Evolutionary conservation across 2,888 invertebrate species (phyloP).

Genomic region (Hermodice carunculata): DNA sequence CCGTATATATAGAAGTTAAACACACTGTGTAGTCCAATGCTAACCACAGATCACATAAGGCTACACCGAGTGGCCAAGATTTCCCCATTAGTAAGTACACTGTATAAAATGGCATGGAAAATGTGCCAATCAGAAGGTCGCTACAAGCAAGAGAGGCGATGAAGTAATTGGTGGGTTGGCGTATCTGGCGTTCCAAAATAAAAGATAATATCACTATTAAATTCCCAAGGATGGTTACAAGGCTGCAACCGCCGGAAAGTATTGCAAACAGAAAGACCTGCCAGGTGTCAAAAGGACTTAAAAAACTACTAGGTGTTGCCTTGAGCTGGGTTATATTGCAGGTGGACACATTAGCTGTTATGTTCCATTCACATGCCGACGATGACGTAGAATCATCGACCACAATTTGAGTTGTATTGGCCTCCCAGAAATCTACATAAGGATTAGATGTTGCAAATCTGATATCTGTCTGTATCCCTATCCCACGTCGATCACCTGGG

Average conservation of each 20-base stretch:
- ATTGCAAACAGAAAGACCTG: constrained; percentile 90
- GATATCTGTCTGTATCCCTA: no score
- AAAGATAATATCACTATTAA: constrained; percentile 95
- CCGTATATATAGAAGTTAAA: constrained; percentile 95
- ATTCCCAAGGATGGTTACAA: constrained; percentile 95
- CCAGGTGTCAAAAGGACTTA: no score
- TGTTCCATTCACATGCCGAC: no score
- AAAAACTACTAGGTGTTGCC: no score
- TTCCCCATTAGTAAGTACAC: constrained; percentile 96
- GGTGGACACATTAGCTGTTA: no score
- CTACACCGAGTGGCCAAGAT: constrained; percentile 92
- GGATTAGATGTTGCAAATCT: no score
- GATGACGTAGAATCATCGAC: no score
- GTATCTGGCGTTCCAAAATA: constrained; percentile 87
- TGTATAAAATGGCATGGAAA: constrained; percentile 99
- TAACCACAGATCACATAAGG: constrained; percentile 97
- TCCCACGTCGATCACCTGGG: no score
- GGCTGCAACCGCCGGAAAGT: constrained; percentile 87
- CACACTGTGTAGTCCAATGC: constrained; percentile 99
- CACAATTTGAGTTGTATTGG: no score
- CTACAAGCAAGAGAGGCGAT: constrained; percentile 98
- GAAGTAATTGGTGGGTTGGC: constrained; percentile 99
- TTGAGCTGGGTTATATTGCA: no score
- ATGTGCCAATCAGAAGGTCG: constrained; percentile 96
- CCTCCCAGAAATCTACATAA: no score